phyloP scores from a whole-genome alignment of 1,140 invertebrate species.

The Leptinotarsa defecta region DNA sequence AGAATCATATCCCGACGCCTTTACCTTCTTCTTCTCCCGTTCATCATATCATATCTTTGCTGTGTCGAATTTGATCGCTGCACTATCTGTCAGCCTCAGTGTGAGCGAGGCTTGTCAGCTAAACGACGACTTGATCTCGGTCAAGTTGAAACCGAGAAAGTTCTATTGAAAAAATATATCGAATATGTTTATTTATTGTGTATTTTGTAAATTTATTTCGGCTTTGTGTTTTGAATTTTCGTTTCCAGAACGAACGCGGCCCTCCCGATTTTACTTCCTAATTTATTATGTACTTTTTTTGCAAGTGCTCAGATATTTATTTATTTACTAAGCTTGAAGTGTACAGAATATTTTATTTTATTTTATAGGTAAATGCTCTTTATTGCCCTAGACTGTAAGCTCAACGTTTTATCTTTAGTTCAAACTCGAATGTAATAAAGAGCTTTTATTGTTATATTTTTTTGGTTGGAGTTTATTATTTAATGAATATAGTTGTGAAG shows the following conservation, averaged over 20 bases:
- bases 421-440: conserved; percentile 32
- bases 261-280: not conserved
- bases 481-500: conserved; percentile 15
- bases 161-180: not conserved
- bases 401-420: conserved; percentile 32
- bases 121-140: not conserved
- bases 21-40: conserved; percentile 29
- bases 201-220: conserved; percentile 8
- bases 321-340: conserved; percentile 45
- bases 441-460: conserved; percentile 37
- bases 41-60: conserved; percentile 41
- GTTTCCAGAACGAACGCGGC: not conserved
- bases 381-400: conserved; percentile 34
- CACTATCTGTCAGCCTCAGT: not conserved
- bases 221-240: conserved; percentile 27
- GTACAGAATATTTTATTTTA: conserved; percentile 36
- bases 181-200: not conserved
- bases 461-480: conserved; percentile 43
- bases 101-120: not conserved
- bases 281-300: conserved; percentile 42
- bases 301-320: conserved; percentile 44
- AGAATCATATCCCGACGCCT: conserved; percentile 24
- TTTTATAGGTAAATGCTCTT: conserved; percentile 38
- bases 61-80: not conserved
- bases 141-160: conserved; percentile 1